Percentiles rank a stretch among this genome's conserved stretches.
Conservation (phyloP, 2,797 vertebrate genomes). For the Malurus leucopterus region DNA sequence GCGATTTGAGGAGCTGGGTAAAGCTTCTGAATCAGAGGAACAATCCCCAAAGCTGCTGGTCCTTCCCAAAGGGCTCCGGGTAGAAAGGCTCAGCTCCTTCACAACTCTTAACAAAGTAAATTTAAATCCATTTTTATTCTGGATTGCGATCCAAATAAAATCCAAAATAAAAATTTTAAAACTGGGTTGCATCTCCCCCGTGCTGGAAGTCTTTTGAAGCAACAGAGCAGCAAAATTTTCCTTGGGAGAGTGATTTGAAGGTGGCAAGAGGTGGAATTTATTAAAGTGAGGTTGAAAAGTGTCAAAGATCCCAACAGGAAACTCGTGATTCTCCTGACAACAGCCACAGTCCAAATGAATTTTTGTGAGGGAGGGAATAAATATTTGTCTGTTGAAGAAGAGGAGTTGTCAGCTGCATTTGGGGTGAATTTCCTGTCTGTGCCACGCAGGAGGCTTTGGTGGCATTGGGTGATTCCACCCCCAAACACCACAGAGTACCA, state of each 20-base stretch:
- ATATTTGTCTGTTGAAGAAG: neutral
- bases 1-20: neutral
- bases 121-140: neutral
- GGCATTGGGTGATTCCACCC: neutral
- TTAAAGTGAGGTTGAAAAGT: neutral
- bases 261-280: neutral
- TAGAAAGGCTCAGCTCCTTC: neutral
- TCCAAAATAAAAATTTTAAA: neutral
- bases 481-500: neutral
- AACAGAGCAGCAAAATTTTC: neutral
- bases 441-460: neutral
- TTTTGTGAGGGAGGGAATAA: neutral
- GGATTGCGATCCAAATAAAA: neutral
- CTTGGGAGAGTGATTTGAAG: fast-evolving
- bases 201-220: neutral
- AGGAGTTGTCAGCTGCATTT: neutral
- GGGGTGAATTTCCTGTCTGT: neutral
- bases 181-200: fast-evolving
- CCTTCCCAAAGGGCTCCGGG: fast-evolving
- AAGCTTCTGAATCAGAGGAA: neutral
- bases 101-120: neutral
- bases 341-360: neutral
- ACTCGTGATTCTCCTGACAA: neutral
- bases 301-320: neutral
- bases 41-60: neutral